Evolutionary conservation across 1,140 invertebrate genomes (phyloP), one percentile per base, ranked within the genome.

Genomic region (Eriosoma lanigerum): DNA sequence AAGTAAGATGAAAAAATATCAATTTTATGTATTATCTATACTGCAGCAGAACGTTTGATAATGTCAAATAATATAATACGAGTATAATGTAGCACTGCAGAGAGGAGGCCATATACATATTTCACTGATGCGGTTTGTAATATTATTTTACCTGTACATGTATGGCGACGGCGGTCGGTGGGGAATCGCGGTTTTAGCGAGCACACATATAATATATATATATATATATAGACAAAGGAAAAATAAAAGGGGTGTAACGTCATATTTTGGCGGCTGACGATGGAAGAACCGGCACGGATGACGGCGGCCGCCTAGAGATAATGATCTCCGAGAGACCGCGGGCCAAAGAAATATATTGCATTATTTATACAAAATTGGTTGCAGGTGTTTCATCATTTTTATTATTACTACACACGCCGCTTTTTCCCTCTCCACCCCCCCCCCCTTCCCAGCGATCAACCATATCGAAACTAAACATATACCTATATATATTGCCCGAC

Each of bases 361-460:
- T 78, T 62, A 60, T 60, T 60, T 60, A 78, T 78, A 78, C 75
- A 52, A 58, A 78, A 78, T 78, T 78, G 75, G 75, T 78, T 78
- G 75, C 75, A 78, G 75, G 75, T 78, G 75, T 78, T 78, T 78
- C 75, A 46, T 78, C 54, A 58, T 78, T 56, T 58, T 54, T 76
- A 76, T 76, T 68, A 48, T 68, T 72, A 72, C 48, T 29, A 52
- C 15, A 78, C n/a, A 58, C 38, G 19, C 15, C n/a, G 56, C 38
- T 15, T 66, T 80, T 80, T 68, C n/a, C 32, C 58, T 32, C n/a
- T 58, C 26, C 24, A 44, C 10, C 32, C 12, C 3, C 38, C 29
- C 12, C 58, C 13, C 15, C 3, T 21, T n/a, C 9, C 46, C 5
- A 19, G n/a, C n/a, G n/a, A n/a, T n/a, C n/a, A n/a, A n/a, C n/a